A percentile compares a stretch with the other conserved stretches of the same genome.
These are phyloP conservation scores for Peucedramus taeniatus DNA, from an alignment of 2,113 vertebrate species.

Conservation along the genomic window DNA sequence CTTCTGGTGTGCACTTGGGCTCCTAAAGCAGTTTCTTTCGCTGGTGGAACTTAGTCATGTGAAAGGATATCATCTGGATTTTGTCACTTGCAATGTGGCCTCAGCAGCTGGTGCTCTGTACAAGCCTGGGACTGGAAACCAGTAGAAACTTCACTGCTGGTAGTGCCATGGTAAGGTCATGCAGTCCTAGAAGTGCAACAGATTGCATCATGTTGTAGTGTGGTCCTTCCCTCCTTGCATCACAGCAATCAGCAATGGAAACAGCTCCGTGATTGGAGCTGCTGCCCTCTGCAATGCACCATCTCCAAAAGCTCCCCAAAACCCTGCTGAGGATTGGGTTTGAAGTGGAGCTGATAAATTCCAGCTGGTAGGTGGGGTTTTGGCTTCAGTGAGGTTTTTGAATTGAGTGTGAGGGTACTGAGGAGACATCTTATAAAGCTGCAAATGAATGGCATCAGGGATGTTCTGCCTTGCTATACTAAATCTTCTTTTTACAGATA, in stretches of 20 bases:
- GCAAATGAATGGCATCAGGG: neutral
- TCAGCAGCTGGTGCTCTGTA: neutral
- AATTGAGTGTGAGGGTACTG: neutral
- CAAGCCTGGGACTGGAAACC: neutral
- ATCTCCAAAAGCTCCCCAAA: neutral
- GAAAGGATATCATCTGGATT: neutral
- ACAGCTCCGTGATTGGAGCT: neutral
- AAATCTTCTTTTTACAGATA: neutral
- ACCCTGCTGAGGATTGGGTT: neutral
- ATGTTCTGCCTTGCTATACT: neutral
- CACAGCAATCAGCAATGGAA: neutral
- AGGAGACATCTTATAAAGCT: neutral
- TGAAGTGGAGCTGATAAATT: neutral
- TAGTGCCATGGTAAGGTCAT: neutral
- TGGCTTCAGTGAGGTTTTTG: neutral
- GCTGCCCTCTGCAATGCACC: neutral
- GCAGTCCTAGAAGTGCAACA: neutral
- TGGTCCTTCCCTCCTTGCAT: neutral
- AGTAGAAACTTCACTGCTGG: neutral
- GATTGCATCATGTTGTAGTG: neutral
- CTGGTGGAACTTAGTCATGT: neutral
- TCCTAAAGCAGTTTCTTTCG: neutral
- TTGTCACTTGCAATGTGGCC: neutral
- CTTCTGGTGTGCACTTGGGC: neutral
- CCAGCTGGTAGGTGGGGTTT: neutral